Evolutionary conservation across 2,888 invertebrate genomes (phyloP), one percentile per base, ranked within the genome.

Genomic region (Oligia latruncula): DNA sequence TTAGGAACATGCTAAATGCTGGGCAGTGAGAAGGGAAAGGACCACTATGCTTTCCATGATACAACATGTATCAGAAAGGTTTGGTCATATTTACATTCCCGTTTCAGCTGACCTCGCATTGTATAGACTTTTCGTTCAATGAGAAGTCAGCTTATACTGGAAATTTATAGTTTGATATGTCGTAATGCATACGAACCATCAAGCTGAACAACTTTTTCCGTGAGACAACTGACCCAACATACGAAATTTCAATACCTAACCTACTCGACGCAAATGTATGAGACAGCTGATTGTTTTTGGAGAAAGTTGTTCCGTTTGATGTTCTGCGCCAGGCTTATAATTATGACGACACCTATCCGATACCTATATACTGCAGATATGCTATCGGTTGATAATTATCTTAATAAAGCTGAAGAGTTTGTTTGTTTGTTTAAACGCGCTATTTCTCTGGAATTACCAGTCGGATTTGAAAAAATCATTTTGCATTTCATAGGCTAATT

Each of bases 1-100:
- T 84, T 84, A 84, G 74, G 29, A 35, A 70, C 65, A 62, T 46
- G 71, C 60, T 86, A 78, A 83, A 68, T 72, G 73, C 87, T 67
- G 55, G 29, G 9, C 40, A 23, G 23, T 35, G 70, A 43, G 5
- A 70, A 65, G 8, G 62, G 29, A 49, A 35, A 68, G 35, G 23
- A 20, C 52, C 2, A 35, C 58, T 40, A 35, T 46, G 9, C 13
- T 49, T 29, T 20, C 29, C 29, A 49, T 23, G 11, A 58, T 58
- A 58, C 8, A 29, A 11, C 20, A 29, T 29, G 29, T 35, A 23
- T 23, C 4, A 13, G 29, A 49, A 20, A 13, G 29, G 1, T 70
- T 49, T 68, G 11, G 2, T n/a, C 29, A 68, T 68, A 46, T n/a
- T n/a, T 29, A 3, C 3, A 8, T 58, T 58, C 9, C 55, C 8